phyloP scores from a whole-genome alignment of 2,113 vertebrate species.

The Riparia riparia region DNA sequence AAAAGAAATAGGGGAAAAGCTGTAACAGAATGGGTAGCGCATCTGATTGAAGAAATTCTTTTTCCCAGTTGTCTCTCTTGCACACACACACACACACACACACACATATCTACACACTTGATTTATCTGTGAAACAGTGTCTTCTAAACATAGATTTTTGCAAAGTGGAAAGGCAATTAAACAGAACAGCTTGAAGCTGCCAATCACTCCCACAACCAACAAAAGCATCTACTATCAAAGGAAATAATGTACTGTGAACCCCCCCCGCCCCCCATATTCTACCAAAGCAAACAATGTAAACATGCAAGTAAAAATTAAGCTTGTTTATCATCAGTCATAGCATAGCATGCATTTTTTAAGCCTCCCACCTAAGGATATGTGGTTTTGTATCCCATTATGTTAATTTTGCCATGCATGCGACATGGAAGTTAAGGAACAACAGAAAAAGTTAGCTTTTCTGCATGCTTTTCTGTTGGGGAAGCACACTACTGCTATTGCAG shows the following conservation, averaged over 20 bases:
- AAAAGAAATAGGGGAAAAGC: conserved; percentile 39
- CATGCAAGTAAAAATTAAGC: conserved; percentile 50
- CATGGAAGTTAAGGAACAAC: background rate
- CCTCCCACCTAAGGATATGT: background rate
- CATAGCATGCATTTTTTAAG: conserved; percentile 20
- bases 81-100: background rate
- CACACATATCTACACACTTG: conserved; percentile 27
- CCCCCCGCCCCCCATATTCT: background rate
- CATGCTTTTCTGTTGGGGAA: conserved; percentile 6
- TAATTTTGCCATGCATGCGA: conserved; percentile 47
- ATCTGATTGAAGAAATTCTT: conserved; percentile 51
- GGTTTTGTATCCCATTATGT: background rate
- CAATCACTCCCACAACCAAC: conserved; percentile 77
- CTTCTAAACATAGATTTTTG: conserved; percentile 75
- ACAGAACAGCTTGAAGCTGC: conserved; percentile 80
- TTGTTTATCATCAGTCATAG: conserved; percentile 65
- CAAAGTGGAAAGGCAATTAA: conserved; percentile 79
- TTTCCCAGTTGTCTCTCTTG: background rate
- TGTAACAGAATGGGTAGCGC: background rate
- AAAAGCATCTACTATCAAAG: conserved; percentile 81
- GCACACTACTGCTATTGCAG: background rate
- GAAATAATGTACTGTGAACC: conserved; percentile 76
- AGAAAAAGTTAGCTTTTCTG: conserved; percentile 20
- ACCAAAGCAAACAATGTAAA: conserved; percentile 78
- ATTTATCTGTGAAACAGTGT: conserved; percentile 77